Evolutionary conservation across 2,797 vertebrate species (phyloP).

Genomic region (Channallabes apus): DNA sequence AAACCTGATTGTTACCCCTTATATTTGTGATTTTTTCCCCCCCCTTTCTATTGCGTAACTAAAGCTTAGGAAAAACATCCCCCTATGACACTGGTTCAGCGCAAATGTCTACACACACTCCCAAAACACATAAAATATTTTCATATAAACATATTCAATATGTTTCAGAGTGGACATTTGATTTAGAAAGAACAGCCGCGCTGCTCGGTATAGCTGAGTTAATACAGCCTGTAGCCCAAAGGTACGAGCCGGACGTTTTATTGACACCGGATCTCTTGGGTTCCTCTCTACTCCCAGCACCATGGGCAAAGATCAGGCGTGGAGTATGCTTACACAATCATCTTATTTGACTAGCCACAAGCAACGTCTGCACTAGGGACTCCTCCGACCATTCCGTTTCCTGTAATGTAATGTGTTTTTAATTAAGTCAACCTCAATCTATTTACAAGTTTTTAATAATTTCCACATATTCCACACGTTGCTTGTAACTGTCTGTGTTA

Average conservation of each 20-base stretch:
- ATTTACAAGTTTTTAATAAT: slow-evolving; percentile 3
- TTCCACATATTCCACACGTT: neutral
- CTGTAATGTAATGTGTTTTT: neutral
- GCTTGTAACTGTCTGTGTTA: neutral
- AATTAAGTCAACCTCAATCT: slow-evolving; percentile 12
- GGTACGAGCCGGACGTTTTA: slow-evolving; percentile 43
- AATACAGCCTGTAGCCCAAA: slow-evolving; percentile 37
- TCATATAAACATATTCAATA: neutral
- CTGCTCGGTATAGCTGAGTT: slow-evolving; percentile 7
- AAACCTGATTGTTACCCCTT: neutral
- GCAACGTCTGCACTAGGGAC: slow-evolving; percentile 45
- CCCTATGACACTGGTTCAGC: neutral
- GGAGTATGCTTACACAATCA: slow-evolving; percentile 57
- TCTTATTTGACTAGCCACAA: slow-evolving; percentile 57
- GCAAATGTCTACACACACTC: neutral
- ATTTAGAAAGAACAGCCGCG: neutral
- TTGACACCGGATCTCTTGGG: slow-evolving; percentile 51
- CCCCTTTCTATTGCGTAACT: too few species aligned
- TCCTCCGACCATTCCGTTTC: slow-evolving; percentile 44
- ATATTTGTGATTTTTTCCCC: neutral
- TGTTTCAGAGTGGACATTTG: neutral
- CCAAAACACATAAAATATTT: neutral
- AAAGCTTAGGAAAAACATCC: neutral
- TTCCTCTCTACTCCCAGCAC: slow-evolving; percentile 36
- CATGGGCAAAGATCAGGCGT: slow-evolving; percentile 42